Percentiles rank a stretch among this genome's conserved stretches.
Conservation (phyloP, 2,113 vertebrate genomes). For the Vireo altiloquus region DNA sequence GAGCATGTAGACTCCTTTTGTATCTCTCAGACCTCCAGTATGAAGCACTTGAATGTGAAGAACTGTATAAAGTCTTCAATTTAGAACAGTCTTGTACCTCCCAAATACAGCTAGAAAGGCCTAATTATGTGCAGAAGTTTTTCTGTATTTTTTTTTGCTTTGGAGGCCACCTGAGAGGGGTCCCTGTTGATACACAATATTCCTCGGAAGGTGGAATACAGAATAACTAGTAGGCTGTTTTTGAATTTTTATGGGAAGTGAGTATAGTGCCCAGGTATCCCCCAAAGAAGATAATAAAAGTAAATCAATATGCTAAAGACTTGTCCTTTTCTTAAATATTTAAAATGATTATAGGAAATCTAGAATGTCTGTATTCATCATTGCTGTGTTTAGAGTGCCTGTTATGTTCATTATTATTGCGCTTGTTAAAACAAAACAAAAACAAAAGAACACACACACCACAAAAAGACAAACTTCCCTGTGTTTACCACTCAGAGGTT, state of each 20-base stretch:
- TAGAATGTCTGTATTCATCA: background rate
- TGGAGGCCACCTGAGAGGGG: background rate
- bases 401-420: background rate
- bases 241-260: background rate
- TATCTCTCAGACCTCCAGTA: background rate
- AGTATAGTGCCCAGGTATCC: background rate
- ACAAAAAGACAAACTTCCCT: background rate
- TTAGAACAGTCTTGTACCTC: background rate
- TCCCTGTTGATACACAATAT: background rate
- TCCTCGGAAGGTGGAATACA: background rate
- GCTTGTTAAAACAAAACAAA: background rate
- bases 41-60: background rate
- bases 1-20: background rate
- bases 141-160: background rate
- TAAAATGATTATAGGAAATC: background rate
- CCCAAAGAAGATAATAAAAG: background rate
- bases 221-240: background rate
- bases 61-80: background rate
- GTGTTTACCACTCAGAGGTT: background rate
- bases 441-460: rapidly evolving
- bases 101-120: background rate
- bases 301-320: background rate
- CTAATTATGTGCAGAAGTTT: background rate
- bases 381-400: background rate
- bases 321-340: background rate